Evolutionary conservation across 2,113 vertebrate genomes (phyloP), one percentile per base, ranked within the genome.

Genomic region (Caretta caretta): DNA sequence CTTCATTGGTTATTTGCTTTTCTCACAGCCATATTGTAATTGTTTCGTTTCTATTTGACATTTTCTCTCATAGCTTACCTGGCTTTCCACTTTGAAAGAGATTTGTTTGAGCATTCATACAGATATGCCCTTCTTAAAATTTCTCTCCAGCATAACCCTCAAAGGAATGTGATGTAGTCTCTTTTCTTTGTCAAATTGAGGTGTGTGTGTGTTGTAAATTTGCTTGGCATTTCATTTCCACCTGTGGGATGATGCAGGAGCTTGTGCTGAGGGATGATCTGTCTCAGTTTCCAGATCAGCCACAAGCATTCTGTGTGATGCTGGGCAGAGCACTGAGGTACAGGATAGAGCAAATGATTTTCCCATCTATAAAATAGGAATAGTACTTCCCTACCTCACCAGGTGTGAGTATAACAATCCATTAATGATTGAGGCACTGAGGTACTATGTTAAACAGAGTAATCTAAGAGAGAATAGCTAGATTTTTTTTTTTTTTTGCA

Each of bases 81-180:
- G 59, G 27, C 51, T 13, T 51, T 87, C 12, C 11, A 35, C 83
- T 83, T 5, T 50, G 31, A 72, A 83, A 88, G 25, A 46, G 46
- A 46, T 78, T 48, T 7, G 0, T 78, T 48, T 48, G 42, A 46
- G 42, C 38, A 76, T 76, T 76, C 2, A 25, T 0, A 0, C 16
- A 29, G 81, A 16, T 54, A 76, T 24, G 31, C 80, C 53, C 80
- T 92, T 84, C 69, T 72, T 81, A 0, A 31, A 48, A 46, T 25
- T 75, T 54, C 35, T 51, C 50, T 88, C 35, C n/a, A 84, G 3
- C 31, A n/a, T 83, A 75, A 85, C 82, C 20, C 8, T 86, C 27
- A 59, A 54, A 12, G 57, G 75, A 50, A 69, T 88, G 49, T 31
- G 31, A 50, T 82, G 42, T 49, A 27, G 53, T 22, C 9, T 35